Evolutionary conservation across 2,113 vertebrate species (phyloP), one percentile per base, ranked within the genome.

Genomic region (Solea solea): DNA sequence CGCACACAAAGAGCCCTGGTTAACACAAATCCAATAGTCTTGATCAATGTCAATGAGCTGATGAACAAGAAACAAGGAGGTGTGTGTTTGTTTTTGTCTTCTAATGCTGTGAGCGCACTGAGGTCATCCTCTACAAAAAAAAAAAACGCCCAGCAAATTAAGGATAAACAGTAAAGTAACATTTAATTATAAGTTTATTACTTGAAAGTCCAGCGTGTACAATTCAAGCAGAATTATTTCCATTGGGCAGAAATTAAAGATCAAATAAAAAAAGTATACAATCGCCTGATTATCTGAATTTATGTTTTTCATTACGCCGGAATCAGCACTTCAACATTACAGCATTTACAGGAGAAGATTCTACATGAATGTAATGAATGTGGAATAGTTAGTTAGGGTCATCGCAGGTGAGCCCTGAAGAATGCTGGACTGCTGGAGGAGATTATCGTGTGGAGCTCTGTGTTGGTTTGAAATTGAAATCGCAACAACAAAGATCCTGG

Each of bases 1-100:
- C 56, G 64, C 16, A 46, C 27, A 58, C 11, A 27, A 28, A 51
- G 28, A 34, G 42, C n/a, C 27, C 39, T 50, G 11, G 76, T 87
- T 81, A 34, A 81, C 86, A 88, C 83, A 87, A 86, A 80, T 86
- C 87, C 86, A 83, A 87, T 85, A 81, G 80, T 77, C 85, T 84
- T 88, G 87, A 89, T 89, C 75, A 14, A 48, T 48, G 45, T 48
- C 45, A 87, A 71, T 80, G 59, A 82, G 78, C 74, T 79, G 60
- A 64, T 70, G 54, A 44, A 56, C 16, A 62, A 69, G 77, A 69
- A 51, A 63, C 61, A 42, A 52, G 27, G 50, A 55, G 34, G 57
- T 64, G 53, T 60, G 27, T 39, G 28, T 49, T 27, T n/a, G 39
- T 48, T 27, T 42, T 50, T 41, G 61, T 42, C 21, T 9, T 56